Percentiles rank a stretch among this genome's conserved stretches.
Conservation (phyloP, 2,113 vertebrate genomes). For the Eolophus roseicapilla region DNA sequence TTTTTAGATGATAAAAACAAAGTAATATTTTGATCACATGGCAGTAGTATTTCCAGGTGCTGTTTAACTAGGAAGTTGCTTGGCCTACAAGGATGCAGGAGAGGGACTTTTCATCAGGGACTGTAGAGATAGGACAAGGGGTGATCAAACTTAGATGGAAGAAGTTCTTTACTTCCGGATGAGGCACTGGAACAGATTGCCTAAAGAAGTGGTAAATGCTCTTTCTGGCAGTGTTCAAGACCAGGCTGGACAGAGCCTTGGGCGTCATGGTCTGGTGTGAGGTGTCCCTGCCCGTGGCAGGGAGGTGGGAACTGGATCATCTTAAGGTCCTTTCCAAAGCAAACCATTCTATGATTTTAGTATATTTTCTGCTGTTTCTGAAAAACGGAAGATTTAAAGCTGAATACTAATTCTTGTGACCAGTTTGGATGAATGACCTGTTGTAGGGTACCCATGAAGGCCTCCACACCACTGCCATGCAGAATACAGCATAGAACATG, state of each 20-base stretch:
- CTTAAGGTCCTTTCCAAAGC: not conserved
- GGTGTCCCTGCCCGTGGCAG: not conserved
- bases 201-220: not conserved
- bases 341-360: not conserved
- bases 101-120: not conserved
- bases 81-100: not conserved
- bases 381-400: not conserved
- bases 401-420: not conserved
- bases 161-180: not conserved
- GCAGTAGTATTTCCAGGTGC: not conserved
- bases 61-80: not conserved
- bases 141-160: not conserved
- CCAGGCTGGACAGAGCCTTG: not conserved
- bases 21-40: not conserved
- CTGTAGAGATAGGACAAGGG: not conserved
- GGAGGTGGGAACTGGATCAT: not conserved
- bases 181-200: not conserved
- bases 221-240: not conserved
- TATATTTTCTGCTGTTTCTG: not conserved
- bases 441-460: not conserved
- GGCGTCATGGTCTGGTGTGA: not conserved
- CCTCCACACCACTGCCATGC: accelerated
- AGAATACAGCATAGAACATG: not conserved
- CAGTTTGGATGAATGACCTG: not conserved
- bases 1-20: not conserved